phyloP scores from a whole-genome alignment of 2,888 invertebrate species.

The Keiferia lycopersicella region DNA sequence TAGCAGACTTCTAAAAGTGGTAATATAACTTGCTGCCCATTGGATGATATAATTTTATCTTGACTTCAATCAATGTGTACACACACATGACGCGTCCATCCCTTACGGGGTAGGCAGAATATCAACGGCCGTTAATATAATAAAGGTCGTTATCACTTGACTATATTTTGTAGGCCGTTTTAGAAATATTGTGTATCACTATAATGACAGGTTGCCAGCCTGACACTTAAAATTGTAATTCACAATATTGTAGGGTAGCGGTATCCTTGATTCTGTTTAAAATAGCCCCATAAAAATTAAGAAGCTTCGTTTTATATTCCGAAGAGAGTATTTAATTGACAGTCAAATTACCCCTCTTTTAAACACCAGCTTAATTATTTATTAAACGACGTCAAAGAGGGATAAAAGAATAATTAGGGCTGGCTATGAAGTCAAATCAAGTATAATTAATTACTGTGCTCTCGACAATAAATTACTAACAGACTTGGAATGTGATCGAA shows the following conservation, averaged over 20 bases:
- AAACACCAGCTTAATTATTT: constrained; percentile 9
- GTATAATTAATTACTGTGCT: neutral
- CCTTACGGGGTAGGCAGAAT: too few relatives aligned
- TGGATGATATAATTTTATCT: too few relatives aligned
- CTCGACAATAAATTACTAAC: neutral
- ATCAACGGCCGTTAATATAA: too few relatives aligned
- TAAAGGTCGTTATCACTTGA: too few relatives aligned
- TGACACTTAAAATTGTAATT: too few relatives aligned
- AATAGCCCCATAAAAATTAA: constrained; percentile 4
- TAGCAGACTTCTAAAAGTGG: too few relatives aligned
- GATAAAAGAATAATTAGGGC: constrained; percentile 21
- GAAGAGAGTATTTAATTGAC: constrained; percentile 13
- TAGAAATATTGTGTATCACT: too few relatives aligned
- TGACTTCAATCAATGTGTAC: too few relatives aligned
- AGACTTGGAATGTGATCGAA: neutral
- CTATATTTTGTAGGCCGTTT: too few relatives aligned
- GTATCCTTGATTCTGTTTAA: neutral
- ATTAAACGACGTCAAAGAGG: constrained; percentile 17
- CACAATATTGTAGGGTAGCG: neutral
- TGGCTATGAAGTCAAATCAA: constrained; percentile 10
- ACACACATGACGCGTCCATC: too few relatives aligned
- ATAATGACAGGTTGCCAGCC: too few relatives aligned
- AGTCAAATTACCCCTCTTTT: neutral
- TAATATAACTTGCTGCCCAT: too few relatives aligned
- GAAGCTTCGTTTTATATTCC: neutral